Conservation (phyloP, 2,888 invertebrate species). For the Stratiomys singularior region DNA sequence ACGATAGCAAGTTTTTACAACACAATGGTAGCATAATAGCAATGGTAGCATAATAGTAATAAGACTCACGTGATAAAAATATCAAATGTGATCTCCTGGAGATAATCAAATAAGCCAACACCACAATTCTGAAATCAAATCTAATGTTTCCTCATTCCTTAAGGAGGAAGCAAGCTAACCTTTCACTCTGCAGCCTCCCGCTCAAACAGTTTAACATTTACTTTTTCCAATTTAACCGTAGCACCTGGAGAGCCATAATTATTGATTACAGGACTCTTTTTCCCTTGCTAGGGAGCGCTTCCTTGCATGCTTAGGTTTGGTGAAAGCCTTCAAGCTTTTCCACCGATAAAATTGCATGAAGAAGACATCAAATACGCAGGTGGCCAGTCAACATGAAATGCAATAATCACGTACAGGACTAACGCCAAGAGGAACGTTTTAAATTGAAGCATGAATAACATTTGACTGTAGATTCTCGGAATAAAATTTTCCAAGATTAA, state of each 20-base stretch:
- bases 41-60: too few species aligned
- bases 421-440: slow-evolving; percentile 19
- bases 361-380: not conserved
- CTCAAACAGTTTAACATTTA: not conserved
- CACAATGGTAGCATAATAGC: too few species aligned
- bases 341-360: not conserved
- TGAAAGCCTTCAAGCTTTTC: not conserved
- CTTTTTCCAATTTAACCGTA: not conserved
- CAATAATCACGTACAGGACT: slow-evolving; percentile 16
- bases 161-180: too few species aligned
- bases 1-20: too few species aligned
- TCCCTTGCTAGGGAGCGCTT: too few species aligned
- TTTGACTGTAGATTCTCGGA: slow-evolving; percentile 8
- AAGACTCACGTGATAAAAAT: too few species aligned
- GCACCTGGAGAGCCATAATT: not conserved
- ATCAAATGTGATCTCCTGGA: too few species aligned
- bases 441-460: slow-evolving; percentile 19
- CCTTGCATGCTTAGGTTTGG: not conserved
- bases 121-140: too few species aligned
- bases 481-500: slow-evolving; percentile 1
- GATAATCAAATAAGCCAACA: too few species aligned
- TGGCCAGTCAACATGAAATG: not conserved
- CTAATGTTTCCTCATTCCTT: too few species aligned
- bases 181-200: too few species aligned
- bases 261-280: not conserved